These are phyloP conservation scores for Spilosoma lubricipeda DNA, from an alignment of 2,888 invertebrate species.

Conservation along the genomic window DNA sequence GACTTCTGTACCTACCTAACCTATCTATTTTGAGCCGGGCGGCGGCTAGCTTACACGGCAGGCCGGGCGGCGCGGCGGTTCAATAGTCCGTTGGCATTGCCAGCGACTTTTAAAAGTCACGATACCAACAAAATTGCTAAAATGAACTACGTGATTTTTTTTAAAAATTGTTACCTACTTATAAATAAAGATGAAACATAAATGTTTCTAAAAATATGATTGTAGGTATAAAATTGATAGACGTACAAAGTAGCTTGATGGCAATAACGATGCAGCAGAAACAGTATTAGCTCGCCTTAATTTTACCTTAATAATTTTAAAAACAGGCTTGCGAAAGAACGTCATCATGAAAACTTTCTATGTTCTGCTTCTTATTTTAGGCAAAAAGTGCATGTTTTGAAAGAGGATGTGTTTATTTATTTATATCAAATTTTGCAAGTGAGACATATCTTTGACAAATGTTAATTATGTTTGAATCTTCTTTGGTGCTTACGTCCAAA, in stretches of 20 bases:
- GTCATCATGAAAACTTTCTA: constrained; percentile 6
- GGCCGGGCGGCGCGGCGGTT: too few species aligned
- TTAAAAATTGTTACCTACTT: too few species aligned
- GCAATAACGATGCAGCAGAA: neutral
- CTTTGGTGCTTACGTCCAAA: neutral
- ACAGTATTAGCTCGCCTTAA: neutral
- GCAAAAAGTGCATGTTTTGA: neutral
- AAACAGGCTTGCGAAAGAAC: constrained; percentile 7
- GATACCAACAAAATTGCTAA: too few species aligned
- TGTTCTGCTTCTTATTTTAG: constrained; percentile 5
- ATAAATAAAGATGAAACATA: too few species aligned
- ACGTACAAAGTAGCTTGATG: constrained; percentile 1
- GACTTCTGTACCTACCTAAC: too few species aligned
- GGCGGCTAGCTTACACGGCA: too few species aligned
- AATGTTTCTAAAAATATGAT: neutral
- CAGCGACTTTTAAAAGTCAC: too few species aligned
- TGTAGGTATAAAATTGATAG: neutral
- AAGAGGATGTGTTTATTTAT: neutral
- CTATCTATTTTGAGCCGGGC: too few species aligned
- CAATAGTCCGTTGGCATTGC: too few species aligned
- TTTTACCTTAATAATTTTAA: constrained; percentile 1
- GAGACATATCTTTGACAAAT: neutral
- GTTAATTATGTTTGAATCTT: neutral
- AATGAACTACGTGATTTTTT: too few species aligned
- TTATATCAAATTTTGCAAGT: neutral